phyloP scores from a whole-genome alignment of 2,113 vertebrate genomes.

The Neolamprologus toae region DNA sequence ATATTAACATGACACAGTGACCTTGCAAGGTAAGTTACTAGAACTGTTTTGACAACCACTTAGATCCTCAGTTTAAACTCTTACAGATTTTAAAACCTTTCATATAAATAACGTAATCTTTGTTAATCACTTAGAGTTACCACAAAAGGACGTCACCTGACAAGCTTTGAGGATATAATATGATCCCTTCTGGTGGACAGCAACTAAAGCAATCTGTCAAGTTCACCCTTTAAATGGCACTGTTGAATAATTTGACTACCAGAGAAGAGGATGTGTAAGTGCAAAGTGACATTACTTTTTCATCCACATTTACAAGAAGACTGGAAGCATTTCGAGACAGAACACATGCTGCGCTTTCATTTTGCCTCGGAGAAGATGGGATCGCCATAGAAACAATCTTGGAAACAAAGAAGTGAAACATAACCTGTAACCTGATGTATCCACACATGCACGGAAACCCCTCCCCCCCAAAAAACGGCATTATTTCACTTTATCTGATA shows the following conservation, averaged over 20 bases:
- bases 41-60: not conserved
- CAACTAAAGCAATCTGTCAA: not conserved
- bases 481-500: not conserved
- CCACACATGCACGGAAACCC: not conserved
- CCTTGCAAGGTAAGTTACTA: not conserved
- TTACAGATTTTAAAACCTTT: not conserved
- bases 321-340: not conserved
- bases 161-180: not conserved
- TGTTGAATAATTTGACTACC: not conserved
- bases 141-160: not conserved
- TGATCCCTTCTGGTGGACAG: not conserved
- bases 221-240: not conserved
- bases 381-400: not conserved
- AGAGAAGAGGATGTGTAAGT: not conserved
- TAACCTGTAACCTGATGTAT: not conserved
- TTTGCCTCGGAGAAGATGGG: accelerated
- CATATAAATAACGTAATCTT: not conserved
- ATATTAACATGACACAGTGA: not conserved
- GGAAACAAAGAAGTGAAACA: not conserved
- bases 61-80: not conserved
- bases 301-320: not conserved
- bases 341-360: not conserved
- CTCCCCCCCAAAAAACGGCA: accelerated
- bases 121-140: not conserved
- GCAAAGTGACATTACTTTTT: not conserved